These are phyloP conservation scores for Peromyscus melanophrys DNA, from an alignment of 2,797 vertebrate genomes.

Conservation along the genomic window DNA sequence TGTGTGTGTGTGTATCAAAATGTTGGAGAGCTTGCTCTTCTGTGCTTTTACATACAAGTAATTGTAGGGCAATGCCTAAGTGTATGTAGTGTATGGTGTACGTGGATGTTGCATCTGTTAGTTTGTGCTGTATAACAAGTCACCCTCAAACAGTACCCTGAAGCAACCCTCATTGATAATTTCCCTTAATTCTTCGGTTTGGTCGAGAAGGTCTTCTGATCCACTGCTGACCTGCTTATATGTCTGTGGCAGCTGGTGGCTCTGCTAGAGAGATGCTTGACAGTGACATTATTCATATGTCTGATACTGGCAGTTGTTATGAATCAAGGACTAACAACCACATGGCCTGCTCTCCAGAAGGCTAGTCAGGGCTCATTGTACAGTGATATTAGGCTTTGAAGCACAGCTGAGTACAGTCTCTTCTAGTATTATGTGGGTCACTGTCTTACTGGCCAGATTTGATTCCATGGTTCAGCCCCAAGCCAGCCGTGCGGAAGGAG, in stretches of 20 bases:
- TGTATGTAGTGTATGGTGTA: neutral
- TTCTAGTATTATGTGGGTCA: neutral
- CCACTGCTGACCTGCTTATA: neutral
- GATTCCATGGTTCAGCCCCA: neutral
- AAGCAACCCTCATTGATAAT: neutral
- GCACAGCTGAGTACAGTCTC: neutral
- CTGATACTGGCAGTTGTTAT: neutral
- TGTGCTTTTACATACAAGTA: neutral
- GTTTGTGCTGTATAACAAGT: neutral
- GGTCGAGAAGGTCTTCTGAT: neutral
- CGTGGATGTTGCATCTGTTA: neutral
- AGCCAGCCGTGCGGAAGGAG: neutral
- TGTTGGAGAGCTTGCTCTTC: neutral
- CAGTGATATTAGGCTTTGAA: neutral
- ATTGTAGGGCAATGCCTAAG: accelerated
- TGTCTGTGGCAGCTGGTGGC: neutral
- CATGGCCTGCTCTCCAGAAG: neutral
- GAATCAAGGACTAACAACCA: neutral
- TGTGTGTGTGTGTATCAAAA: neutral
- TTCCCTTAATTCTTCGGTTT: neutral
- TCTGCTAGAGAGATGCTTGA: neutral
- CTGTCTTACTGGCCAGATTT: neutral
- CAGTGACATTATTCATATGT: accelerated
- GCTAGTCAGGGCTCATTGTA: neutral
- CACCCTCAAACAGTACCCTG: neutral